Percentiles rank a stretch among this genome's conserved stretches.
Conservation (phyloP, 1,140 invertebrate genomes). For the Cyclina sinensis region DNA sequence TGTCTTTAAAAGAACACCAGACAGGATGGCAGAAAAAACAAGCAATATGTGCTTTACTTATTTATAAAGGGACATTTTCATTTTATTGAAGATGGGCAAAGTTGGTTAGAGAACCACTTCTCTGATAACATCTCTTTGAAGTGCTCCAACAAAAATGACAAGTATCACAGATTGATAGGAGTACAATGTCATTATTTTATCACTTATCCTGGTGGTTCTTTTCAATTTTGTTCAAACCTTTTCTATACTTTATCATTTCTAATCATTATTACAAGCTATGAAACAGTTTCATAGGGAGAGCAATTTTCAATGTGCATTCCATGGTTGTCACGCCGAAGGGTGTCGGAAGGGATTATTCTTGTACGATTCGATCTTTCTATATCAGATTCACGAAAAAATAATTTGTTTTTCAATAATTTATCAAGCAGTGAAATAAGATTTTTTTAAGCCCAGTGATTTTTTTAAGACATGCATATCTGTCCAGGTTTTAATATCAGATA, state of each 20-base stretch:
- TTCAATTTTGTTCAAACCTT: conserved; percentile 20
- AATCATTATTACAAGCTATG: conserved; percentile 47
- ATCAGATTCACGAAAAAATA: conserved; percentile 11
- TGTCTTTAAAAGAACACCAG: too few relatives aligned
- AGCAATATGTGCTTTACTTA: too few relatives aligned
- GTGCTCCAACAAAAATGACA: background rate
- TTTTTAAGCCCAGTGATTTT: background rate
- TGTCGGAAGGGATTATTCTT: conserved; percentile 14
- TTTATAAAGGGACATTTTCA: background rate
- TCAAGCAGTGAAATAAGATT: conserved; percentile 5
- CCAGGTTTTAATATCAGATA: background rate
- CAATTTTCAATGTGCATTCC: conserved; percentile 7
- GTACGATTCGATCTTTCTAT: background rate
- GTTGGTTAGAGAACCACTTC: background rate
- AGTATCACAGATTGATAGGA: conserved; percentile 5
- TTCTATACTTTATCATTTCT: conserved; percentile 30
- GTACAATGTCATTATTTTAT: conserved; percentile 46
- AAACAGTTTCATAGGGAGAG: background rate
- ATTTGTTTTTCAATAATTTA: conserved; percentile 17
- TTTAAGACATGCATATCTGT: background rate
- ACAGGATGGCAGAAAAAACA: too few relatives aligned
- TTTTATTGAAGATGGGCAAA: background rate
- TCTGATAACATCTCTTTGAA: conserved; percentile 59
- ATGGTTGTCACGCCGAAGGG: background rate
- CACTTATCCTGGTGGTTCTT: conserved; percentile 20